These are phyloP conservation scores for Naja naja DNA, from an alignment of 2,113 vertebrate species.

Conservation along the genomic window DNA sequence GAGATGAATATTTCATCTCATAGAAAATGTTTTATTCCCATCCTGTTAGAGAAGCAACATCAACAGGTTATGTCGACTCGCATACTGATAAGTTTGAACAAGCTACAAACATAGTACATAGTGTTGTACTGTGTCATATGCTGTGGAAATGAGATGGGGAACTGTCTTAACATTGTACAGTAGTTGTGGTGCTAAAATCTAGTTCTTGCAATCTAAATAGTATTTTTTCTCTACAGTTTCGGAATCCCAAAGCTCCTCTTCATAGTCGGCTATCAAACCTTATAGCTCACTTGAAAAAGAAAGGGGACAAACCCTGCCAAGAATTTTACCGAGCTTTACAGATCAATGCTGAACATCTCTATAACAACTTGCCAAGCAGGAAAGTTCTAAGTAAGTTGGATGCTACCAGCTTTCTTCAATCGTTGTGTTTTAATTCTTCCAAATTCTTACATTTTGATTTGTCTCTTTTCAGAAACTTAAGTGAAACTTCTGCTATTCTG, in stretches of 20 bases:
- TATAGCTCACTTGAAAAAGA: constrained; percentile 81
- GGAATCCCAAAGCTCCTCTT: constrained; percentile 85
- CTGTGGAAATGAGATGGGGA: neutral
- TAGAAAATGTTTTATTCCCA: neutral
- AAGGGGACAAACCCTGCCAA: constrained; percentile 86
- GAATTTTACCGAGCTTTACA: constrained; percentile 95
- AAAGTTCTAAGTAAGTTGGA: constrained; percentile 76
- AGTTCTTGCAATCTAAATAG: neutral
- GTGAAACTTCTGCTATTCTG: neutral
- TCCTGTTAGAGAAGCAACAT: neutral
- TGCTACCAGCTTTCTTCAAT: constrained; percentile 1
- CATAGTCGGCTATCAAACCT: constrained; percentile 81
- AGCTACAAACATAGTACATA: neutral
- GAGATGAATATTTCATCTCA: neutral
- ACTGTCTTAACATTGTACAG: neutral
- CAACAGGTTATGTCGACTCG: neutral
- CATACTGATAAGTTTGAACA: neutral
- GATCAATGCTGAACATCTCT: constrained; percentile 87
- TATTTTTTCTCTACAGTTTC: constrained; percentile 78
- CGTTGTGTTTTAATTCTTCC: neutral
- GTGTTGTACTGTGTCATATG: neutral
- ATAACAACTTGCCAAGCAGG: constrained; percentile 85
- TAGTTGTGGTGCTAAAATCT: neutral
- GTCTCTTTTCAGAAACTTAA: neutral
- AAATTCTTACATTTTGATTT: neutral